Percentiles rank a stretch among this genome's conserved stretches.
Conservation (phyloP, 2,113 vertebrate species). For the Dermatemys mawii region DNA sequence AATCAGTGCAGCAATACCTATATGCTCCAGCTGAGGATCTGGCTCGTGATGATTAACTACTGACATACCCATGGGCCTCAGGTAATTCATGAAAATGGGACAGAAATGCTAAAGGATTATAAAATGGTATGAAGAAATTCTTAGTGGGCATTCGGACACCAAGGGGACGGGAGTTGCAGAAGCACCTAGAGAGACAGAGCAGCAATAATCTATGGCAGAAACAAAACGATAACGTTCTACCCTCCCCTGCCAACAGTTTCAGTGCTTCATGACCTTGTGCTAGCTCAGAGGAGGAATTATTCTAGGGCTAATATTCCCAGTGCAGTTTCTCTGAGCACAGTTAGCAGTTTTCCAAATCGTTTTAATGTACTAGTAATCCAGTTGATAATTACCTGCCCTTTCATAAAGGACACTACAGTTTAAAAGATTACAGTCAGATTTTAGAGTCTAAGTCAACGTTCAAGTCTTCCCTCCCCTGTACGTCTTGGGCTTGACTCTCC, state of each 20-base stretch:
- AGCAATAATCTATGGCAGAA: not conserved
- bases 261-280: not conserved
- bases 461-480: not conserved
- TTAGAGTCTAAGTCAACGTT: not conserved
- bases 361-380: constrained; percentile 14
- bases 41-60: not conserved
- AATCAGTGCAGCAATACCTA: not conserved
- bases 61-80: not conserved
- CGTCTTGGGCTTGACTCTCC: not conserved
- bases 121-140: not conserved
- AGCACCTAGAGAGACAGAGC: not conserved
- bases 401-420: not conserved
- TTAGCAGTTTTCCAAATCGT: not conserved
- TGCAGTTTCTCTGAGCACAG: not conserved
- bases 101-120: fast-evolving
- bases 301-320: not conserved
- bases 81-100: not conserved
- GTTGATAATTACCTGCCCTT: constrained; percentile 3
- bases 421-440: not conserved
- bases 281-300: not conserved
- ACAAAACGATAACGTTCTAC: not conserved
- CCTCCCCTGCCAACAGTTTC: not conserved
- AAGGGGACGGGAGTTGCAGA: not conserved
- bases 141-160: not conserved
- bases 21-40: not conserved